A percentile compares a stretch with the other conserved stretches of the same genome.
Evolutionary conservation across 2,888 invertebrate genomes (phyloP).

Genomic region (Hirtodrosophila cameraria): DNA sequence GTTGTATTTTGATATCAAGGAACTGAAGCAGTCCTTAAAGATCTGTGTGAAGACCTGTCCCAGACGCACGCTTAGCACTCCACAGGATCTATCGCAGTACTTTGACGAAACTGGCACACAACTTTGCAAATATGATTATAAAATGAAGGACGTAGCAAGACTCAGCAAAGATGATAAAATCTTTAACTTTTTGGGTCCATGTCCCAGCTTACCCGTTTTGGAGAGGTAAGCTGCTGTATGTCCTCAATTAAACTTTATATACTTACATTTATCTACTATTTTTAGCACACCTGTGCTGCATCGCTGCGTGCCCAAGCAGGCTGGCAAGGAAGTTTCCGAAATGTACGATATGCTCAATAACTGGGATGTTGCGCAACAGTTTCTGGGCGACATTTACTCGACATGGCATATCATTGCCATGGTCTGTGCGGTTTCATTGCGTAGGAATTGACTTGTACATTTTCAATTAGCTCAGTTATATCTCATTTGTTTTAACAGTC

Average conservation of each 20-base stretch:
- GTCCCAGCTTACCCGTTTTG: conserved; percentile 91
- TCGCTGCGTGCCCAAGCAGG: conserved; percentile 92
- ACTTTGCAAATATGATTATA: conserved; percentile 90
- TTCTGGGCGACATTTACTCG: conserved; percentile 93
- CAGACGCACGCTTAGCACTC: conserved; percentile 86
- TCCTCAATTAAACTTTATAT: neutral
- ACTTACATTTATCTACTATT: neutral
- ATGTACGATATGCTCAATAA: conserved; percentile 93
- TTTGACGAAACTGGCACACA: conserved; percentile 89
- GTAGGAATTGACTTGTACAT: conserved; percentile 85
- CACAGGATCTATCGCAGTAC: conserved; percentile 89
- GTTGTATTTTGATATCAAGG: conserved; percentile 92
- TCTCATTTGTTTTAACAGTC: conserved; percentile 86
- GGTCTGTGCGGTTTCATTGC: conserved; percentile 91
- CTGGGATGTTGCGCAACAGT: conserved; percentile 94
- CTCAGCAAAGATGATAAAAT: conserved; percentile 78
- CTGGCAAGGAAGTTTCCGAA: conserved; percentile 88
- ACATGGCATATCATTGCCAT: conserved; percentile 94
- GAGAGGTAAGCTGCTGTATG: conserved; percentile 85
- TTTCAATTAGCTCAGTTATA: neutral
- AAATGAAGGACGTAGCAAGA: conserved; percentile 85
- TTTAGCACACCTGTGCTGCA: conserved; percentile 91
- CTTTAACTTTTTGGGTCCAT: conserved; percentile 88
- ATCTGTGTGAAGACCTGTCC: conserved; percentile 97
- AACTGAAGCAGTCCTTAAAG: conserved; percentile 91